Conservation (phyloP, 2,888 invertebrate species). For the Ornithoptera alexandrae region DNA sequence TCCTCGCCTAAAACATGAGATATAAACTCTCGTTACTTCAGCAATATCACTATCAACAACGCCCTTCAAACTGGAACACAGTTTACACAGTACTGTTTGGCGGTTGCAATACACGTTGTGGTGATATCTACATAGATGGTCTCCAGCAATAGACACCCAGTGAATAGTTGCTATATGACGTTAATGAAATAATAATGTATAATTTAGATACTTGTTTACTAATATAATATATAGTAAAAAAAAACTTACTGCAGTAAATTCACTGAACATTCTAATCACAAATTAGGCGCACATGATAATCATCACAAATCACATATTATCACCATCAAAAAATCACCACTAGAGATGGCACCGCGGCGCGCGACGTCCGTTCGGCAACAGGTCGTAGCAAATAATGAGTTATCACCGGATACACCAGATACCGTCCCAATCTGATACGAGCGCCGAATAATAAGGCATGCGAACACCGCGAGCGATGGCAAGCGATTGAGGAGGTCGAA, state of each 20-base stretch:
- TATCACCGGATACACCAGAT: slow-evolving; percentile 14
- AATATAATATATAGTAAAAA: neutral
- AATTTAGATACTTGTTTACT: neutral
- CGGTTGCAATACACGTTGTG: too few relatives aligned
- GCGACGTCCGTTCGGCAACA: slow-evolving; percentile 13
- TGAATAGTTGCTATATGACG: too few relatives aligned
- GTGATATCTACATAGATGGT: too few relatives aligned
- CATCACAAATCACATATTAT: slow-evolving; percentile 10
- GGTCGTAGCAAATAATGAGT: slow-evolving; percentile 4
- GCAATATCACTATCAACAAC: too few relatives aligned
- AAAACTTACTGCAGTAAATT: slow-evolving; percentile 4
- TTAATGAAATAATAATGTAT: neutral
- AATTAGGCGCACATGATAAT: neutral
- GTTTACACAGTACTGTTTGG: too few relatives aligned
- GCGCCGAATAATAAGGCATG: slow-evolving; percentile 8
- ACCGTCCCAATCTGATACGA: slow-evolving; percentile 18
- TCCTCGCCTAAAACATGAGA: too few relatives aligned
- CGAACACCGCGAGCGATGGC: slow-evolving; percentile 11
- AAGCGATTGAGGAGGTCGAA: neutral
- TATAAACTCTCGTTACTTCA: too few relatives aligned
- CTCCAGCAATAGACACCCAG: too few relatives aligned
- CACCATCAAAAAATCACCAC: neutral
- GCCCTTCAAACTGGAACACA: too few relatives aligned
- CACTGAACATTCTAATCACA: slow-evolving; percentile 7
- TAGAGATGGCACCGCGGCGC: neutral